Conservation (phyloP, 2,888 invertebrate species). For the Latheticus oryzae region DNA sequence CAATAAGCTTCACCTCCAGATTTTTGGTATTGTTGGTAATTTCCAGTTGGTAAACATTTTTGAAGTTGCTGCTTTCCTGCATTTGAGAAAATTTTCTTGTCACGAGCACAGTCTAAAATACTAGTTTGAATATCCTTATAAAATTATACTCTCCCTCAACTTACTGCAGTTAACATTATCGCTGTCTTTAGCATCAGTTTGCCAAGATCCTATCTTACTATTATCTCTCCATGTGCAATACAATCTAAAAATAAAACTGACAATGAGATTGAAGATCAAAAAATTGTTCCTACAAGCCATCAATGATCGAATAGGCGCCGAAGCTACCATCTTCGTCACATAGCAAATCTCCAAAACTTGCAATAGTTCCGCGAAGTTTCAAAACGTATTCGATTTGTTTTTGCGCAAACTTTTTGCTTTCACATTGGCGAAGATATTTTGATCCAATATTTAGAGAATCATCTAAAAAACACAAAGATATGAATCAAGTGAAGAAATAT, state of each 20-base stretch:
- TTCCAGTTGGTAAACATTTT: constrained; percentile 70
- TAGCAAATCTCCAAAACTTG: constrained; percentile 67
- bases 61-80: constrained; percentile 67
- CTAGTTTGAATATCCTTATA: too few relatives aligned
- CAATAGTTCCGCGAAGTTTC: constrained; percentile 70
- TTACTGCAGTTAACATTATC: constrained; percentile 71
- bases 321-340: constrained; percentile 78
- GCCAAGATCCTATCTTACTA: constrained; percentile 69
- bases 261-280: background rate
- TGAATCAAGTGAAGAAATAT: background rate
- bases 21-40: constrained; percentile 70
- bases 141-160: too few relatives aligned
- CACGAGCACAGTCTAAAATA: constrained; percentile 73
- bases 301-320: constrained; percentile 68
- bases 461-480: constrained; percentile 8
- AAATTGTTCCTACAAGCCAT: constrained; percentile 68
- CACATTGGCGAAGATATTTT: constrained; percentile 75
- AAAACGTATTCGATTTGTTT: constrained; percentile 68
- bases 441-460: constrained; percentile 61
- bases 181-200: constrained; percentile 52
- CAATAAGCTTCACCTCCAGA: constrained; percentile 68
- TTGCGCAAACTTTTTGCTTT: constrained; percentile 72
- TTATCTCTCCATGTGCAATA: constrained; percentile 74
- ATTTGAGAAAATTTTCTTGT: constrained; percentile 68
- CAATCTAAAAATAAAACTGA: constrained; percentile 65